phyloP scores from a whole-genome alignment of 2,113 vertebrate genomes.

The Nesogale talazaci region DNA sequence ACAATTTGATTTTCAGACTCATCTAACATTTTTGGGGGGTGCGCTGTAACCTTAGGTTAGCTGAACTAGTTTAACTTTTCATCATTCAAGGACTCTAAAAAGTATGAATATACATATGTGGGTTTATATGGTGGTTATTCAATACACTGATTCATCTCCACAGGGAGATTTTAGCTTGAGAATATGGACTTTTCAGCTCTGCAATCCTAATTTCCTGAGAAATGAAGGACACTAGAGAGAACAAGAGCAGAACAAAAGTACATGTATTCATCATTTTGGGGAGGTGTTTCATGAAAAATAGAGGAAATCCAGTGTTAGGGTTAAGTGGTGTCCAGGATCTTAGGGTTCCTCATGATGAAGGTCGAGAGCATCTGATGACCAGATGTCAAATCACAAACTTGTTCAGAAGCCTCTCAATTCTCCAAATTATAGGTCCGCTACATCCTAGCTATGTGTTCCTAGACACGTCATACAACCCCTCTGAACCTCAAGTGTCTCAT shows the following conservation, averaged over 20 bases:
- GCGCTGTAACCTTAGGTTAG: not conserved
- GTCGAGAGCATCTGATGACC: not conserved
- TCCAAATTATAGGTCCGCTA: not conserved
- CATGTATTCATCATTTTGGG: not conserved
- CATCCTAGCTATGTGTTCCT: not conserved
- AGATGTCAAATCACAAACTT: not conserved
- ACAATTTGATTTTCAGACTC: too few species aligned
- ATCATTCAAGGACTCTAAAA: not conserved
- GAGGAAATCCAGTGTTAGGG: rapidly evolving
- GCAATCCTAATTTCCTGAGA: not conserved
- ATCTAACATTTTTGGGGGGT: too few species aligned
- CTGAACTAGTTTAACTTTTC: not conserved
- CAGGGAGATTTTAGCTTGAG: not conserved
- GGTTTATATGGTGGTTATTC: not conserved
- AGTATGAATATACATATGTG: not conserved
- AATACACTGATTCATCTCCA: not conserved
- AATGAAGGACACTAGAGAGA: not conserved
- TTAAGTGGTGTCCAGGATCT: not conserved
- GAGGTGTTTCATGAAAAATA: not conserved
- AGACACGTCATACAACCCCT: not conserved
- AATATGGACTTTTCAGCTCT: not conserved
- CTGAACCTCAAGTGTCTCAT: not conserved
- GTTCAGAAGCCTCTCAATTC: not conserved
- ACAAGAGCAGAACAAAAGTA: not conserved
- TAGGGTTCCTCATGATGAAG: not conserved